Base-by-base conservation (phyloP, 1,140 invertebrate genomes). In the Oncopeltus fasciatus region DNA sequence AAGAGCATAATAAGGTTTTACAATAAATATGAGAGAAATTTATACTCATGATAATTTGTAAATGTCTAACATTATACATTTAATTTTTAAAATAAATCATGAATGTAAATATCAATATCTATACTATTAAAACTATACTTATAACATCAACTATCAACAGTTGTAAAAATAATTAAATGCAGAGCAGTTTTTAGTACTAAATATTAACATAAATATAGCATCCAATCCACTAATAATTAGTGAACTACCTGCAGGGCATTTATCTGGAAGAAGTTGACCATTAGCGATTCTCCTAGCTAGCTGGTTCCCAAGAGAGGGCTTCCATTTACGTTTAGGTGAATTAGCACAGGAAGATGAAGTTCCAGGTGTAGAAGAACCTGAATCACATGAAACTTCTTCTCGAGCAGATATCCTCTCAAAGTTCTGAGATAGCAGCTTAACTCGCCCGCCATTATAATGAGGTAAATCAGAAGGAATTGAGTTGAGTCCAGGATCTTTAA, bases 321-420 rank as follows among this genome's bases (percentile, higher is more conserved):
- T 65, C 58, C 58, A 60, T 51, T 57, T 60, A 31, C 81, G 72
- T 72, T 83, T 83, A 0, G 82, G 82, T 1, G 81, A 83, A 67
- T 83, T 83, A 0, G 81, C 77, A 47, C 80, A 81, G 66, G 81
- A 83, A 1, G 81, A 83, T 26, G 80, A 79, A 0, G 81, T 81
- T 18, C 68, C 65, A 2, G 70, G 68, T 1, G 82, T 83, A 0
- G 81, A 83, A 0, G 80, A 82, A 64, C 81, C 81, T 75, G 72
- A 82, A 72, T 75, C 81, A 59, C 62, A 67, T 38, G 65, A 62
- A 59, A 51, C 31, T 21, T 66, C 47, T 24, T 63, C 60, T 20
- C 28, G 33, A 2, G 60, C 31, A 43, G 63, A 61, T n/a, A 67
- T 62, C 21, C 62, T 72, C 74, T 9, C 71, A 72, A 63, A 74